A percentile compares a stretch with the other conserved stretches of the same genome.
These are phyloP conservation scores for Stictonetta naevosa DNA, from an alignment of 2,113 vertebrate genomes.

Conservation along the genomic window DNA sequence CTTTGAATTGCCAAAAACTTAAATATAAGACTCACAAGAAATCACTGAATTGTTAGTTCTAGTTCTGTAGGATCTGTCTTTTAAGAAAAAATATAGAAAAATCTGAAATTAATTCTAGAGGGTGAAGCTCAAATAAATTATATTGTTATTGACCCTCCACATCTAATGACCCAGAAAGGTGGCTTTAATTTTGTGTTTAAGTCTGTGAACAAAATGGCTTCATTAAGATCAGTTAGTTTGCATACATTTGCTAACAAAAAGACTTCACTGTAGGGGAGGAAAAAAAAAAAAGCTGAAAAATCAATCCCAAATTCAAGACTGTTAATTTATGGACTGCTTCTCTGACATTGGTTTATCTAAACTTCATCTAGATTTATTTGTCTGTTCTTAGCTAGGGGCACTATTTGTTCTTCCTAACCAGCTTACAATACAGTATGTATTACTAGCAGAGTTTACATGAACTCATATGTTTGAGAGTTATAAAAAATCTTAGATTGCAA, in stretches of 20 bases:
- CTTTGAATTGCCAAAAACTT: background rate
- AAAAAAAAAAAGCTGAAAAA: background rate
- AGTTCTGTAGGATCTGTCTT: background rate
- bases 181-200: background rate
- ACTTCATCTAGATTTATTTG: background rate
- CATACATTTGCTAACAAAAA: background rate
- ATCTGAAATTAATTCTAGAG: background rate
- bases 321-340: background rate
- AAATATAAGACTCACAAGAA: background rate
- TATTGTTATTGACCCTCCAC: background rate
- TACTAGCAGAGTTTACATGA: background rate
- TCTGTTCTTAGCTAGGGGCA: background rate
- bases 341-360: background rate
- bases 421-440: background rate
- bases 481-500: background rate
- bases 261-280: background rate
- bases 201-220: background rate
- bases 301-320: background rate
- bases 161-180: background rate
- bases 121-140: background rate
- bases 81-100: background rate
- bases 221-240: background rate
- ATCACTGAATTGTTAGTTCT: background rate
- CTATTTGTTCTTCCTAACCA: background rate
- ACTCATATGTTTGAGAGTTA: background rate